Evolutionary conservation across 2,113 vertebrate species (phyloP), one percentile per base, ranked within the genome.

Genomic region (Pandion haliaetus): DNA sequence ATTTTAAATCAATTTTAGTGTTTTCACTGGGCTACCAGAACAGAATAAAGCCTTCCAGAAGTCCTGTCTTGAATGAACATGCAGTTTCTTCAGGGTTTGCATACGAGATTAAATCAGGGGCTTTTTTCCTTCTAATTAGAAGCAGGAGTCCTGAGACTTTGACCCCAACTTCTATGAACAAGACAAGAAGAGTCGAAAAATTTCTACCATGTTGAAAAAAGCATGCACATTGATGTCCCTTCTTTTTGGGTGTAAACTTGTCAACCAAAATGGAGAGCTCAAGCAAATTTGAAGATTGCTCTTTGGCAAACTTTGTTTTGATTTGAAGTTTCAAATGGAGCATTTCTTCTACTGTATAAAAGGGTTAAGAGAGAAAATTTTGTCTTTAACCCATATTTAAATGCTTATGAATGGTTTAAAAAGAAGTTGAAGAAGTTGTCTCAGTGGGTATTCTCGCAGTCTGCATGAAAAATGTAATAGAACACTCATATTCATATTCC

Each of bases 171-270:
- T 82, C 17, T 62, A 45, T 47, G 20, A 78, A 59, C 7, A 45
- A 36, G 29, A 15, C 9, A 52, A 58, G 19, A 67, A 28, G 11
- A 34, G 5, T 20, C 12, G 8, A 63, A 84, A 67, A 17, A 16
- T 71, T 89, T 63, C 47, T 55, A 25, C 23, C 4, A 6, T 38
- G 7, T 26, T 38, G 32, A 72, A 86, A 66, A 80, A 77, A 20
- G 2, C 21, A 31, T 19, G 5, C 10, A 88, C 17, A 32, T 3
- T 32, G 7, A 32, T 1, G 1, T 40, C 6, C 2, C 4, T 77
- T 65, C 9, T 32, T 78, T 90, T 44, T 28, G 29, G 10, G 7
- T 42, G 25, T 45, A 59, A 82, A 67, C 9, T 8, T 3, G 1
- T 45, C 14, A 52, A 65, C 3, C 6, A 42, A 47, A 29, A 81